Evolutionary conservation across 2,797 vertebrate species (phyloP), one percentile per base, ranked within the genome.

Genomic region (Psittacula derbiana): DNA sequence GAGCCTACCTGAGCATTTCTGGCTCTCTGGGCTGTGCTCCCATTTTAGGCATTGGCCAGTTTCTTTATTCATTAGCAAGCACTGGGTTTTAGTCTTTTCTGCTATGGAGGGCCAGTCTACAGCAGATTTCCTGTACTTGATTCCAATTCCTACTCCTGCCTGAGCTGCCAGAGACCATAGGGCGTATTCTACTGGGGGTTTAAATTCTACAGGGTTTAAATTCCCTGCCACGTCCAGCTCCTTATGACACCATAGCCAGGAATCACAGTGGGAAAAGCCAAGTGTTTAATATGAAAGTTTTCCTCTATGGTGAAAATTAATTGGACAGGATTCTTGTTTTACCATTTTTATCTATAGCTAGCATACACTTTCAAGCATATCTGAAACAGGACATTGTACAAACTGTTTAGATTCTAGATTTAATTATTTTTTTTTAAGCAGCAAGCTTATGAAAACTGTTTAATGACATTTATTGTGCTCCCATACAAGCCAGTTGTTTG

Each of bases 271-370:
- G 47, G 33, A 86, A 72, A 82, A 84, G 25, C 33, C 28, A 91
- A 74, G 19, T 36, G 23, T 62, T 74, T 58, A 80, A 79, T 41
- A 62, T 18, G 20, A 78, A 84, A 81, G 16, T 62, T 85, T 90
- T 69, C 38, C 43, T 62, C 20, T n/a, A 69, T 0, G 1, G 20
- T 15, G 14, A 31, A 75, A 71, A 27, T 44, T 84, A 90, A 74
- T 73, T 79, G 72, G 24, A 52, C 10, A 61, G 36, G 24, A 73
- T 86, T 92, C 23, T 62, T 41, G 13, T 31, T 90, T 95, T 86
- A 65, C 36, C 58, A 73, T 43, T 91, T 61, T 78, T 79, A 86
- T 7, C 31, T 86, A 33, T n/a, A 70, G 36, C 14, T 79, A 88
- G 73, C 17, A 13, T n/a, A 80, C 25, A 52, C 7, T 85, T 75